These are phyloP conservation scores for Plebejus anna DNA, from an alignment of 2,888 invertebrate genomes.

Conservation along the genomic window DNA sequence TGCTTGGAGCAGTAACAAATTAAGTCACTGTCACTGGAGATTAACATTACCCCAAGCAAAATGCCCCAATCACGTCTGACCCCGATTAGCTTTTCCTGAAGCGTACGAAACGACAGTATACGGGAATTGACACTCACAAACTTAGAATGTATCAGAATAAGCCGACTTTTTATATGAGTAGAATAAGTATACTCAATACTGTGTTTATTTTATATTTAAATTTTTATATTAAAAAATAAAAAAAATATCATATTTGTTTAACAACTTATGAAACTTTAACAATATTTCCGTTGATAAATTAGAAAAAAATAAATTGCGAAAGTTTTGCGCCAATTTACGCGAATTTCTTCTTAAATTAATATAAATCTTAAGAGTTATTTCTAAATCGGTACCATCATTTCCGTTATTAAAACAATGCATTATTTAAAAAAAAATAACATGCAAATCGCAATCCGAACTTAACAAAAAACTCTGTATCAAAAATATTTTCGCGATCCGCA, in stretches of 20 bases:
- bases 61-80: conserved; percentile 17
- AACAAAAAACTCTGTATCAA: not conserved
- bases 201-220: no score
- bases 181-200: not conserved
- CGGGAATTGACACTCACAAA: conserved; percentile 13
- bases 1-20: conserved; percentile 5
- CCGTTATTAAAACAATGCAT: no score
- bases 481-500: not conserved
- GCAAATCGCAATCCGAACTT: not conserved
- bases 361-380: no score
- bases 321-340: no score
- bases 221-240: no score
- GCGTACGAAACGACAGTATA: conserved; percentile 7
- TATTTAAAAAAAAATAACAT: not conserved
- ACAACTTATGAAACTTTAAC: no score
- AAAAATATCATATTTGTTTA: no score
- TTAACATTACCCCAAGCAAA: conserved; percentile 19
- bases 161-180: not conserved
- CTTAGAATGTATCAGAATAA: not conserved
- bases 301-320: no score
- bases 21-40: conserved; percentile 18
- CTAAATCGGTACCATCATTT: no score
- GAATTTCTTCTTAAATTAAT: no score
- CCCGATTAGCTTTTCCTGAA: conserved; percentile 15
- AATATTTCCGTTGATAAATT: no score